Conservation (phyloP, 2,888 invertebrate species). For the Actias luna region DNA sequence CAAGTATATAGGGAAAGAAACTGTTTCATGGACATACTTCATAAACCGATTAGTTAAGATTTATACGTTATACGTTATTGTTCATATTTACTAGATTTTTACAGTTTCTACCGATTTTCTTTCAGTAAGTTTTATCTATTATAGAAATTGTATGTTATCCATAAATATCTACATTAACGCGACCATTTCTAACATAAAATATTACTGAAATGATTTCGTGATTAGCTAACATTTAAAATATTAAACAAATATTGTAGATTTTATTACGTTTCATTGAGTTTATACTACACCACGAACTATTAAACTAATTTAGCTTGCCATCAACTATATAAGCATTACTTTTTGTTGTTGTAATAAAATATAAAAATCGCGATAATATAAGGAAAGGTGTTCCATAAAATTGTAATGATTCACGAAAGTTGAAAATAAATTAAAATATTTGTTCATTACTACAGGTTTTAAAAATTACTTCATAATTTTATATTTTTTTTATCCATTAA, state of each 20-base stretch:
- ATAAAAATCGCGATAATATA: constrained; percentile 4
- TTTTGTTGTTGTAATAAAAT: background rate
- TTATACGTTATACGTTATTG: constrained; percentile 8
- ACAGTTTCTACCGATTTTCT: background rate
- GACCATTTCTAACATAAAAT: background rate
- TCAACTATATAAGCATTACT: background rate
- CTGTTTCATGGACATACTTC: constrained; percentile 6
- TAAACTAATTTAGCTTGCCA: constrained; percentile 4
- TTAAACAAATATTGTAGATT: constrained; percentile 7
- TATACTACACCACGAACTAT: background rate
- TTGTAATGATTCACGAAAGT: constrained; percentile 13
- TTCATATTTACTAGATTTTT: background rate
- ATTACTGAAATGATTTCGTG: background rate
- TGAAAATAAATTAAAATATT: background rate
- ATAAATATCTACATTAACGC: background rate
- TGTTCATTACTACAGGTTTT: background rate
- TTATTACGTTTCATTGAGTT: background rate
- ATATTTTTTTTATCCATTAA: background rate
- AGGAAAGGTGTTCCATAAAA: constrained; percentile 11
- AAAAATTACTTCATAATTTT: no score
- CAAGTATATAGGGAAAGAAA: constrained; percentile 7
- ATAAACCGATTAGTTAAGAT: constrained; percentile 1
- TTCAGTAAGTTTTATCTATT: background rate
- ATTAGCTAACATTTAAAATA: background rate
- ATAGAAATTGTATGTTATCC: background rate